phyloP scores from a whole-genome alignment of 2,888 invertebrate species.

The Salpingus planirostris region DNA sequence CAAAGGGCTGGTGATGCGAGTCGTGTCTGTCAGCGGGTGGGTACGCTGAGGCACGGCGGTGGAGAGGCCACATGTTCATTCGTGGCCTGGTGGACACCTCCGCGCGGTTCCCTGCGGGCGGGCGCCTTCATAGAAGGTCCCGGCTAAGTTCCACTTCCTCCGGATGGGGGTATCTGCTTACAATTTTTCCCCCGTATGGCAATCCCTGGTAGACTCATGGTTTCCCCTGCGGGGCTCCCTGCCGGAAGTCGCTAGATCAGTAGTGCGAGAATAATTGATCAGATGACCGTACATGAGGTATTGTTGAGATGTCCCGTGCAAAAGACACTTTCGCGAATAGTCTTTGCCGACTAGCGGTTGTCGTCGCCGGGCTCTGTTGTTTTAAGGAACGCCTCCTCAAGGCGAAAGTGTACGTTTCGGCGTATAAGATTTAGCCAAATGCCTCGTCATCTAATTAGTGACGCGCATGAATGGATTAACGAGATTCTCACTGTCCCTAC shows the following conservation, averaged over 20 bases:
- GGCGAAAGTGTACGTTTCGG: not conserved
- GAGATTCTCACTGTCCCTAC: no score
- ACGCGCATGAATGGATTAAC: no score
- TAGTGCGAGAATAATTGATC: not conserved
- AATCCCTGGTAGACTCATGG: not conserved
- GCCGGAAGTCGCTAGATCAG: not conserved
- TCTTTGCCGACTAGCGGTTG: no score
- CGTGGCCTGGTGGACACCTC: not conserved
- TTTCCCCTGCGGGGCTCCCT: not conserved
- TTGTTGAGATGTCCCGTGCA: no score
- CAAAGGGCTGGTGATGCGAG: not conserved
- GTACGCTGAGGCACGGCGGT: no score
- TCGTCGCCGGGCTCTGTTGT: no score
- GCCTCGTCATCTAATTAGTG: no score
- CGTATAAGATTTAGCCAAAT: no score
- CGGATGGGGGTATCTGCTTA: not conserved
- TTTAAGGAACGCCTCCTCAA: not conserved
- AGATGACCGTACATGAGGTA: no score
- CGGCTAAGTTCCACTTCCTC: not conserved
- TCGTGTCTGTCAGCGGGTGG: no score
- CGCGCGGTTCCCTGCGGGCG: slow-evolving; percentile 1
- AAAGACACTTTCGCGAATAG: not conserved
- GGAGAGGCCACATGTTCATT: not conserved
- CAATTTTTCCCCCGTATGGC: not conserved
- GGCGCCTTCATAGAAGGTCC: not conserved